phyloP scores from a whole-genome alignment of 2,113 vertebrate genomes.

The Ceyx cyanopectus region DNA sequence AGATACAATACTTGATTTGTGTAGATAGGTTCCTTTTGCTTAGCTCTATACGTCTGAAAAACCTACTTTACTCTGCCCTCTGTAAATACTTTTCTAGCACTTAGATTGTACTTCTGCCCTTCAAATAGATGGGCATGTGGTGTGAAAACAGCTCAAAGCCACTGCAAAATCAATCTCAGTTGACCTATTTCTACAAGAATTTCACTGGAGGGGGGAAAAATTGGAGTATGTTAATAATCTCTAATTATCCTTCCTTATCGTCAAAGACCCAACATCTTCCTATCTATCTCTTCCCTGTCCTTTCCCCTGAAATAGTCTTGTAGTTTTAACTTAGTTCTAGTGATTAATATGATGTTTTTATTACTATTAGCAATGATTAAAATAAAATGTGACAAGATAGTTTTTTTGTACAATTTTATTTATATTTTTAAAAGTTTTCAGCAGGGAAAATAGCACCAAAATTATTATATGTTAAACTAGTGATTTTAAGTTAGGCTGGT shows the following conservation, averaged over 20 bases:
- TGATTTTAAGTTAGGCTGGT: background rate
- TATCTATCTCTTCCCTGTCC: background rate
- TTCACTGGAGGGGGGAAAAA: conserved; percentile 9
- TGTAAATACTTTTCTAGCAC: conserved; percentile 1
- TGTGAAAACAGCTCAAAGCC: conserved; percentile 22
- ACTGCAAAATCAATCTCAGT: background rate
- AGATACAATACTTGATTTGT: background rate
- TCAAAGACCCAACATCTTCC: background rate
- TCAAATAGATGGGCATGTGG: conserved; percentile 5
- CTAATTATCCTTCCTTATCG: conserved; percentile 24
- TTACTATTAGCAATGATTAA: background rate
- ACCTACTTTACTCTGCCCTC: background rate
- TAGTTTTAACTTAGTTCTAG: background rate
- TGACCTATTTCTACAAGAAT: conserved; percentile 42
- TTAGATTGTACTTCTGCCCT: background rate
- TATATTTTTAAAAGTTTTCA: background rate
- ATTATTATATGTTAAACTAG: background rate
- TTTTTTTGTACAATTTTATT: background rate
- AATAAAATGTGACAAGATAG: background rate
- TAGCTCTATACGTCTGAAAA: background rate
- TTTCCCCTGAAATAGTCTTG: background rate
- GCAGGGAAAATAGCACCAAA: background rate
- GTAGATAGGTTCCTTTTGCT: background rate
- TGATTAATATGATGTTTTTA: background rate
- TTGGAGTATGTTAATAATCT: conserved; percentile 30